Conservation (phyloP, 1,140 invertebrate genomes). For the silkworm (Bombyx mori) region ASM3026992v2 NC_085133.1:1962001-1962500, state of each 20-base stretch:
- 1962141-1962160: slow-evolving; percentile 21
- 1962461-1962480: too few species aligned
- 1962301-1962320: too few species aligned
- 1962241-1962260: slow-evolving; percentile 35
- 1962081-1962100: background rate
- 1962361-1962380: background rate
- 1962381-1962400: background rate
- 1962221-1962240: slow-evolving; percentile 33
- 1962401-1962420: too few species aligned
- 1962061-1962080: slow-evolving; percentile 12
- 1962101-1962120: slow-evolving; percentile 29
- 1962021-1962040: too few species aligned
- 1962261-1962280: slow-evolving; percentile 1
- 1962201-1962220: slow-evolving; percentile 40
- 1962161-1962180: slow-evolving; percentile 31
- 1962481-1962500: too few species aligned
- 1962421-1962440: too few species aligned
- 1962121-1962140: slow-evolving; percentile 21
- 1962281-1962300: too few species aligned
- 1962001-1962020: too few species aligned
- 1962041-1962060: slow-evolving; percentile 7
- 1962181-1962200: slow-evolving; percentile 47
- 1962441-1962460: too few species aligned
- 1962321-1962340: too few species aligned
- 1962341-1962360: background rate